Evolutionary conservation across 2,113 vertebrate species (phyloP).

Genomic region (Ivindomyrus marchei): DNA sequence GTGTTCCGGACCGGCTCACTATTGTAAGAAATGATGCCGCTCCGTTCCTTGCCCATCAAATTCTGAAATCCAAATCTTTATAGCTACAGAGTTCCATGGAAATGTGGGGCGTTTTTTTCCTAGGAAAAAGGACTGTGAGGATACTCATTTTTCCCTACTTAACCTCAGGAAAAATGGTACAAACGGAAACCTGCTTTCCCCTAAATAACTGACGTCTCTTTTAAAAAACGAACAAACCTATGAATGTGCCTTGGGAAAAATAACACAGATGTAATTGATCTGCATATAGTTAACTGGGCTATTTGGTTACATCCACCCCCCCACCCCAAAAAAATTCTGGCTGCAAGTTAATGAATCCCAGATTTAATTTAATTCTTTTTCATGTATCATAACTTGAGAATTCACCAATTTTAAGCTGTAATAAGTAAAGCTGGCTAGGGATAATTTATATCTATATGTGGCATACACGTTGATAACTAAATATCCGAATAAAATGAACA

Average conservation of each 20-base stretch:
- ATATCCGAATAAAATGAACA: not conserved
- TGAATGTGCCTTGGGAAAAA: not conserved
- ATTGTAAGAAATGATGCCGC: not conserved
- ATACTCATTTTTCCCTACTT: not conserved
- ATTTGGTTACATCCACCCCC: not conserved
- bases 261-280: not conserved
- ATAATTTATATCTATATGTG: not conserved
- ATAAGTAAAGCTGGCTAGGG: not conserved
- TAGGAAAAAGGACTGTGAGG: not conserved
- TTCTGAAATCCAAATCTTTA: not conserved
- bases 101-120: not conserved
- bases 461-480: not conserved
- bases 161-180: not conserved
- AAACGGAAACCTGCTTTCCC: not conserved
- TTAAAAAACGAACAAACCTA: not conserved
- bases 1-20: not conserved
- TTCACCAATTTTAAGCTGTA: not conserved
- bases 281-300: not conserved
- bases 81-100: not conserved
- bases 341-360: not conserved
- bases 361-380: not conserved
- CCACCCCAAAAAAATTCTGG: not conserved
- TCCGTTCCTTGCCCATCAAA: slow-evolving; percentile 1
- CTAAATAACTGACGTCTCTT: slow-evolving; percentile 2
- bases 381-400: not conserved